Base-by-base conservation (phyloP, 1,140 invertebrate species). In the Samia ricini region DNA sequence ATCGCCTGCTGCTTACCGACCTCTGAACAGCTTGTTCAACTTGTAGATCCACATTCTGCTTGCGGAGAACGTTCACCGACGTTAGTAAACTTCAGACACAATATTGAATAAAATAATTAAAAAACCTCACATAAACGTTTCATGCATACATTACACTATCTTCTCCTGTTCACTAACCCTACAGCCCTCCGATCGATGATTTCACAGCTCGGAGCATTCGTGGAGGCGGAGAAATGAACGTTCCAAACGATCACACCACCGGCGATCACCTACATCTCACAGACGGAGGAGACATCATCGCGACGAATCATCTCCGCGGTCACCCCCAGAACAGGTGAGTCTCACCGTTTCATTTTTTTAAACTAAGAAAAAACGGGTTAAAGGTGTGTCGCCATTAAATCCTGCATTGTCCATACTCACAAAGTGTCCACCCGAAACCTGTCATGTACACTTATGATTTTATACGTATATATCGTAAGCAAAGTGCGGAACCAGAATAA, bases 221-320 rank as follows among this genome's bases (percentile, higher is more conserved):
- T 92, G 92, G 88, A 90, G 92, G 73, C 91, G 92, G 66, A 90
- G 92, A 73, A 92, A 92, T 88, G 92, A 93, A 82, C 91, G 92
- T 65, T 93, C 92, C 64, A 93, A 93, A 88, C 88, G 92, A 71
- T 93, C 92, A 69, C 92, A 93, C 75, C 91, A 93, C 72, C 91
- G 89, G 72, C 92, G 92, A 72, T 93, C 92, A 66, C 92, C 92
- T 18, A 92, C 90, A 66, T 91, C 92, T 49, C 91, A 91, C 74
- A 86, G 92, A 67, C 91, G 92, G 72, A 91, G 92, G 78, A 92
- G 92, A 75, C 92, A 92, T 71, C 92, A 92, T 71, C 92, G 92
- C 82, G 90, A 92, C 77, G 91, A 92, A 63, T 89, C 87, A 8
- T 91, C 92, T 18, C 88, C 90, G 48, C 85, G 91, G 60, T 91